phyloP scores from a whole-genome alignment of 2,113 vertebrate species.

The Salvelinus fontinalis region DNA sequence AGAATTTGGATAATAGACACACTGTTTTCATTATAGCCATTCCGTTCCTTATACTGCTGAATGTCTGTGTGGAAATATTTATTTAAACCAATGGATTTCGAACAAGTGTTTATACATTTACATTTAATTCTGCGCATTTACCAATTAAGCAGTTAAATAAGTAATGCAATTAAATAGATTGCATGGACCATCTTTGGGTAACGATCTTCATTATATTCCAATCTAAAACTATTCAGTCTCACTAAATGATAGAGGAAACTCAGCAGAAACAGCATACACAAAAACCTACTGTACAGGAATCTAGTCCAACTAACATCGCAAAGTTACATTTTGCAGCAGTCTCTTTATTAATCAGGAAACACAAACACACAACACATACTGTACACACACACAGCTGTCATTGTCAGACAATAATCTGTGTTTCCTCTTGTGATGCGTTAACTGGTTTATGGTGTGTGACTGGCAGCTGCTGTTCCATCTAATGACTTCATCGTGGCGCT shows the following conservation, averaged over 20 bases:
- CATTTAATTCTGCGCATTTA: constrained; percentile 56
- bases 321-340: constrained; percentile 5
- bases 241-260: constrained; percentile 48
- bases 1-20: constrained; percentile 50
- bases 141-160: constrained; percentile 68
- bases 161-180: constrained; percentile 62
- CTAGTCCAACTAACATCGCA: not conserved
- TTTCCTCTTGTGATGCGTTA: constrained; percentile 61
- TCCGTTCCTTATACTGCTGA: constrained; percentile 22
- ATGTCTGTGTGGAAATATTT: constrained; percentile 50
- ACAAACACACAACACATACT: constrained; percentile 19
- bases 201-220: constrained; percentile 66
- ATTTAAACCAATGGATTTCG: constrained; percentile 68
- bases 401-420: constrained; percentile 60
- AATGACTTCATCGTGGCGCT: constrained; percentile 61
- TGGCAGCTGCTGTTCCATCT: constrained; percentile 70
- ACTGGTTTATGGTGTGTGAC: constrained; percentile 64
- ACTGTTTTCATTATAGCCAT: constrained; percentile 59
- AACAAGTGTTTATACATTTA: constrained; percentile 65
- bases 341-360: constrained; percentile 1
- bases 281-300: not conserved
- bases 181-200: constrained; percentile 63
- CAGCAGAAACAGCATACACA: constrained; percentile 39
- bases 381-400: constrained; percentile 45
- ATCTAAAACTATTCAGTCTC: constrained; percentile 53